Evolutionary conservation across 2,888 invertebrate species (phyloP), one percentile per base, ranked within the genome.

Genomic region (Orgyia antiqua): DNA sequence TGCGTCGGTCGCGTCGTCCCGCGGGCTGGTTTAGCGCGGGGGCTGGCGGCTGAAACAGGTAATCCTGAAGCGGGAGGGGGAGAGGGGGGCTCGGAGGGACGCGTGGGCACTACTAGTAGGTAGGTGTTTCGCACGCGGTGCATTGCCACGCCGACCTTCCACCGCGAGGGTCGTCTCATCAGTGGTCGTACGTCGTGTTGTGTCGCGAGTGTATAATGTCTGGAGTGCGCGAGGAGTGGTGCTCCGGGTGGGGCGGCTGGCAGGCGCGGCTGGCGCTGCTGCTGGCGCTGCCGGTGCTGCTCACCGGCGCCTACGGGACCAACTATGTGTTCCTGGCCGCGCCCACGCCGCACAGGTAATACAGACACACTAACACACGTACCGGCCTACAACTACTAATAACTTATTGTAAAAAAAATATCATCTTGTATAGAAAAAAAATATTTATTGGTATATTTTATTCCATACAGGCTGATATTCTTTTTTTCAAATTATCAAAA

Each of bases 261-360:
- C 82, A 79, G 66, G 71, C 58, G 56, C 68, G 80, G 41, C 64
- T 82, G 61, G 79, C 80, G 52, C 49, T 58, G 53, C 68, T 83
- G 55, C 69, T 83, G 64, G 79, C 82, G 45, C 58, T 89, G 58
- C 79, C 77, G 11, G 77, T 78, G 59, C 55, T 78, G 65, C 71
- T 79, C 19, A 82, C 82, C 4, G 79, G 83, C 34, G 69, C 78
- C 31, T 83, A 82, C 58, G 73, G 77, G 21, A 78, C 82, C 60
- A 84, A 83, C 69, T 84, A 84, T 51, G 83, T 84, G 45, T 84
- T 84, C 64, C 69, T 84, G 2, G 84, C 84, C 0, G 80, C 72
- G 2, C 68, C 69, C 21, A 71, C 74, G 4, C 68, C 70, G 2
- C 69, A 78, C 71, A 82, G 84, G 84, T 84, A 45, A 23, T n/a